Base-by-base conservation (phyloP, 2,888 invertebrate genomes). In the Melinaea marsaeus region DNA sequence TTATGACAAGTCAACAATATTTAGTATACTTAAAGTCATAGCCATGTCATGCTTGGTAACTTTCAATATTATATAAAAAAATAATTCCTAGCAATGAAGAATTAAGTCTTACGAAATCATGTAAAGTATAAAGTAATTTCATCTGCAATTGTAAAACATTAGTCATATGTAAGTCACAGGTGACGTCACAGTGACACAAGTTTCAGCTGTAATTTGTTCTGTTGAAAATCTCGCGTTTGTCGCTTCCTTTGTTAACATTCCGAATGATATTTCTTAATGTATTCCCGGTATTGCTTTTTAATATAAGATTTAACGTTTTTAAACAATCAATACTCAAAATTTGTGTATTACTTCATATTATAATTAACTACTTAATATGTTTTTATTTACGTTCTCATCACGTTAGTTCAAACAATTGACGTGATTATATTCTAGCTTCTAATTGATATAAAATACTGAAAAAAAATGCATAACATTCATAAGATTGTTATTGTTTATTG, bases 181-280 rank as follows among this genome's bases (percentile, higher is more conserved):
- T 70, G 61, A 65, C 58, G 65, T 63, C 42, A 62, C 54, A 66
- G 60, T 63, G 63, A 67, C 69, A 61, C 57, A 51, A 61, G 56
- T 62, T 54, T 60, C 59, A 57, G 60, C 67, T 63, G 65, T 68
- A 68, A 69, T 66, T 65, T 69, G 68, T 66, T 58, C 59, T 46
- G 35, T 60, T 62, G 69, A 69, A 72, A 74, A 75, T 72, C 71
- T 75, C 70, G 73, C 77, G 74, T 77, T 78, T 78, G 22, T 76
- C 57, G 65, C 65, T 59, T 61, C 78, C 80, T 77, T 82, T 83
- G 84, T 84, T 83, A 82, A 75, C 77, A 75, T 80, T 79, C 74
- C 69, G 66, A 77, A 80, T 79, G 73, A 75, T 76, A 79, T 76
- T 76, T 68, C 72, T 73, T 70, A 69, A 64, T 57, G 64, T 33